Percentiles rank a stretch among this genome's conserved stretches.
Conservation (phyloP, 2,113 vertebrate species). For the Neotoma lepida region DNA sequence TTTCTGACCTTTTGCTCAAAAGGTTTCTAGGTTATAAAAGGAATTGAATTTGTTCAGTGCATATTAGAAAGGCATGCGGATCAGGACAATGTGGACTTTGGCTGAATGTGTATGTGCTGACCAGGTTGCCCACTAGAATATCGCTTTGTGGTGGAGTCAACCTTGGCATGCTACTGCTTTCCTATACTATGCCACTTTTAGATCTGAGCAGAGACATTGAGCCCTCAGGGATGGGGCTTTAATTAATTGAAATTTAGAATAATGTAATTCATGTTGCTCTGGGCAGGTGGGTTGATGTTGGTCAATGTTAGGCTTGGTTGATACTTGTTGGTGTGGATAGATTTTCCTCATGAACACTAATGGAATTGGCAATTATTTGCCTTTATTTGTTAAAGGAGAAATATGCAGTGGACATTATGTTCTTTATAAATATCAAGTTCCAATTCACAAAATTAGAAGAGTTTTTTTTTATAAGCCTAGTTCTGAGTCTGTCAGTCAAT, state of each 20-base stretch:
- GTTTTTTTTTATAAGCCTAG: background rate
- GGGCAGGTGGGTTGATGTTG: background rate
- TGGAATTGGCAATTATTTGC: background rate
- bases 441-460: slow-evolving; percentile 24
- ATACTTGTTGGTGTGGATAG: background rate
- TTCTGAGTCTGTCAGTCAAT: background rate
- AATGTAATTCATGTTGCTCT: background rate
- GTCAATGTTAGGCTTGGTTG: background rate
- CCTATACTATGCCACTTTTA: background rate
- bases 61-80: background rate
- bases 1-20: background rate
- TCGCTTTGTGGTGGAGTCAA: background rate
- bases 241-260: slow-evolving; percentile 37
- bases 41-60: background rate
- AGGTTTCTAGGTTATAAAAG: background rate
- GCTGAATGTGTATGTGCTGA: background rate
- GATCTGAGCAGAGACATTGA: background rate
- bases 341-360: background rate
- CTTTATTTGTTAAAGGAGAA: slow-evolving; percentile 25
- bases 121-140: background rate
- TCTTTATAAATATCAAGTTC: slow-evolving; percentile 1
- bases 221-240: background rate
- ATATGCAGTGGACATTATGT: background rate
- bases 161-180: background rate
- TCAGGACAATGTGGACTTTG: background rate